These are phyloP conservation scores for Lethenteron camtschaticum DNA, from an alignment of 2,113 vertebrate species.

Conservation along the genomic window DNA sequence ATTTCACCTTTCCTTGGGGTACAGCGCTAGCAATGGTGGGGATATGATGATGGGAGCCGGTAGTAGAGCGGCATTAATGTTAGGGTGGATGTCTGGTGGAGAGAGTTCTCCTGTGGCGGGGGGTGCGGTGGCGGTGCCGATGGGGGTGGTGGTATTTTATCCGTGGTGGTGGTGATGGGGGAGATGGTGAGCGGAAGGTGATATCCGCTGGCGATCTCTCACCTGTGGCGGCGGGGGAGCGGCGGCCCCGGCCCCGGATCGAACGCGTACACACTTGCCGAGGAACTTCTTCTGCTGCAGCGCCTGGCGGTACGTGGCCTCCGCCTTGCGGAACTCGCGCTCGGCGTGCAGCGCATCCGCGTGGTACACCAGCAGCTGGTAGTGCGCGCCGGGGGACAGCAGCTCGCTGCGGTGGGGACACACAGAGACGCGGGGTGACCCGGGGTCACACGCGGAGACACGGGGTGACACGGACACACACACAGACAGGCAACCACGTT, in stretches of 20 bases:
- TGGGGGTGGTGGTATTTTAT: background rate
- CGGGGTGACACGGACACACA: too few species aligned
- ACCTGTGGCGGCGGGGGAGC: background rate
- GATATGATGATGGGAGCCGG: too few species aligned
- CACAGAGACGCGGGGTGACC: too few species aligned
- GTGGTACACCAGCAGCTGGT: constrained; percentile 83
- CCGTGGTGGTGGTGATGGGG: background rate
- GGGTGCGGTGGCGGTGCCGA: background rate
- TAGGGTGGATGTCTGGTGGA: too few species aligned
- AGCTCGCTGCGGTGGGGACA: constrained; percentile 34
- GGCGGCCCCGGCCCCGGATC: background rate
- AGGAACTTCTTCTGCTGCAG: constrained; percentile 5
- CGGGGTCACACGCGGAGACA: too few species aligned
- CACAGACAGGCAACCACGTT: too few species aligned
- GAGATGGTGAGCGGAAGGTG: background rate
- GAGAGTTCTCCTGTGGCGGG: background rate
- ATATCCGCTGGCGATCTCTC: background rate
- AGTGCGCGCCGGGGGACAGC: constrained; percentile 84
- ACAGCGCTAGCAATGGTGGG: too few species aligned
- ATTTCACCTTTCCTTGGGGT: too few species aligned
- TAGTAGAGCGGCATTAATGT: too few species aligned
- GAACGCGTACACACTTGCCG: background rate
- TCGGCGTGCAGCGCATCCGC: constrained; percentile 46
- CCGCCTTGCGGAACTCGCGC: constrained; percentile 2
- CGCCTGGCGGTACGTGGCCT: constrained; percentile 1